Conservation (phyloP, 2,888 invertebrate species). For the Aelia acuminata region DNA sequence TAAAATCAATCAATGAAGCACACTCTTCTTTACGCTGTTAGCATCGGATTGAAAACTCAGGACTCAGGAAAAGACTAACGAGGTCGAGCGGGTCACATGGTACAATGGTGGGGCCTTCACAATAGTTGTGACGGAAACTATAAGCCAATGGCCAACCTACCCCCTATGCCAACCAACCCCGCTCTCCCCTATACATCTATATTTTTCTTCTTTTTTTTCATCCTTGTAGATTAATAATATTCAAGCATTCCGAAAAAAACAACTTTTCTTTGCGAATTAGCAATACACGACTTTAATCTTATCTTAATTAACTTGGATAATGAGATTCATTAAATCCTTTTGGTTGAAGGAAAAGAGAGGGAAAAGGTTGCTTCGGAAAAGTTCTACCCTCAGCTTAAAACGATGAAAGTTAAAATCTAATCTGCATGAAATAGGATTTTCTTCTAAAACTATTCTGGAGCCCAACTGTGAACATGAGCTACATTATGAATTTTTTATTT, state of each 20-base stretch:
- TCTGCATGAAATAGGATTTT: conserved; percentile 14
- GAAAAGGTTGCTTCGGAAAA: neutral
- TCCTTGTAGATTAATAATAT: neutral
- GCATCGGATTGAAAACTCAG: no score
- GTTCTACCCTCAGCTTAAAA: neutral
- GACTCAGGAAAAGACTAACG: no score
- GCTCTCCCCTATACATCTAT: no score
- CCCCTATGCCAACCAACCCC: no score
- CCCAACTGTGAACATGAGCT: no score
- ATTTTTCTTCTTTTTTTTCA: neutral
- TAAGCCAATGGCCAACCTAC: no score
- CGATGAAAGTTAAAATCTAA: conserved; percentile 7
- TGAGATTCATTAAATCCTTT: conserved; percentile 14
- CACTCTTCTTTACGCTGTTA: no score
- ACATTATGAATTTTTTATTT: no score
- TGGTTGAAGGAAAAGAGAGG: neutral
- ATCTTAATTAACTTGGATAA: neutral
- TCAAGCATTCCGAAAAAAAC: neutral
- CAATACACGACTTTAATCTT: neutral
- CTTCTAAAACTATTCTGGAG: neutral
- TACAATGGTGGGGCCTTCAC: no score
- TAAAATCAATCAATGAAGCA: no score
- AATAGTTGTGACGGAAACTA: no score
- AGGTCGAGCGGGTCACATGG: no score
- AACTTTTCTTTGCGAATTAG: neutral